phyloP scores from a whole-genome alignment of 2,113 vertebrate species.

The Pandion haliaetus region DNA sequence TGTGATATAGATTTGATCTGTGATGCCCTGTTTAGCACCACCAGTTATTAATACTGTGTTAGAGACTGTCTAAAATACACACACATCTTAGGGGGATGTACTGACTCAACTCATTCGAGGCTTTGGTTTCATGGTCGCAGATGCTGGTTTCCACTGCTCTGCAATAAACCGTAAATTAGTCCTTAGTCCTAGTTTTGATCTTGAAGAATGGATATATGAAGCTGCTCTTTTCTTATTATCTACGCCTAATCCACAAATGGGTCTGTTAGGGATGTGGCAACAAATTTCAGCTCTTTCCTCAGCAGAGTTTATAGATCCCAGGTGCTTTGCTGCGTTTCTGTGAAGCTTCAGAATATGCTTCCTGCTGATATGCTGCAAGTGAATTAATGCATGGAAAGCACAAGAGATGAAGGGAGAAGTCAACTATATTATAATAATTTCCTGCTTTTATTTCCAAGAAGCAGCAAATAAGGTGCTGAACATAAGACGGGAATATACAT shows the following conservation, averaged over 20 bases:
- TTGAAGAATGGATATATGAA: not conserved
- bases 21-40: not conserved
- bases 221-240: not conserved
- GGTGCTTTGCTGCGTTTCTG: not conserved
- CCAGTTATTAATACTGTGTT: not conserved
- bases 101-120: not conserved
- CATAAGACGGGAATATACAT: not conserved
- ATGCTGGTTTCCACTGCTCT: not conserved
- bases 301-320: slow-evolving; percentile 18
- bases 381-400: not conserved
- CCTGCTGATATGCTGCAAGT: not conserved
- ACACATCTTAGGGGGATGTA: not conserved
- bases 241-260: not conserved
- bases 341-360: not conserved
- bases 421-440: slow-evolving; percentile 1
- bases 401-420: slow-evolving; percentile 31
- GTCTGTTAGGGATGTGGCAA: not conserved
- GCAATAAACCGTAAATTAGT: not conserved
- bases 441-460: slow-evolving; percentile 8
- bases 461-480: slow-evolving; percentile 2
- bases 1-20: not conserved
- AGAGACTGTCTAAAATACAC: not conserved
- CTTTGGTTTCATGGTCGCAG: not conserved
- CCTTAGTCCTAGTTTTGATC: not conserved
- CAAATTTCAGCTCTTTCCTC: slow-evolving; percentile 13